Evolutionary conservation across 64 coral and sea anemone species (phyloP), one percentile per base, ranked within the genome.

Genomic region (Montipora sp.): DNA sequence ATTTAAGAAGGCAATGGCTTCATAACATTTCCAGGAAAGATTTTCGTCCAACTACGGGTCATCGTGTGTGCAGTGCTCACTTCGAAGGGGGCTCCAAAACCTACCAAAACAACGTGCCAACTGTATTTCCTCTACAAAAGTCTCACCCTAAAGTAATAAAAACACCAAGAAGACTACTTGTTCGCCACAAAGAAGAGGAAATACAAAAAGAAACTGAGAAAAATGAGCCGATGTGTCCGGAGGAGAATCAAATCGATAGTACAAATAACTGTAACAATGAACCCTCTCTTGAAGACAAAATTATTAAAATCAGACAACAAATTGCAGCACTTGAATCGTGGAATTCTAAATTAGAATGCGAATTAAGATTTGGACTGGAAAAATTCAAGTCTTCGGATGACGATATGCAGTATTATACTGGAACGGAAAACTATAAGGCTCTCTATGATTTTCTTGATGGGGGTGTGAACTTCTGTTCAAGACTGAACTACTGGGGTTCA

Each of bases 81-180:
- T 93, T 93, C 73, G 58, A 93, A 79, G 51, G 73, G 49, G 73
- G 59, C 15, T 15, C 51, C 51, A 87, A 93, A 87, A 87, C 82
- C 3, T 92, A 78, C 48, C 43, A 66, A 63, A 93, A 87, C 83
- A 93, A 93, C 75, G 51, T 87, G 48, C 91, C 91, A 76, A 93
- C 73, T 67, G 47, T 87, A 51, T 93, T 87, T 22, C 57, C 91
- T 85, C 46, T 83, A 48, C 44, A 71, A 73, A 91, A 83, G 51
- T 70, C 59, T 24, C 89, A 83, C 14, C 60, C 43, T 8, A 55
- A 72, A 53, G 65, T 73, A 20, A 60, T 72, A 65, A 91, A 57
- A 75, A 51, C 89, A 83, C 78, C 51, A 55, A 55, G 51, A 55
- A 55, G 51, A 55, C 75, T 21, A 61, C 76, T 90, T 44, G 76